A percentile compares a stretch with the other conserved stretches of the same genome.
Evolutionary conservation across 2,888 invertebrate species (phyloP).

Genomic region (Strigamia transsilvanica): DNA sequence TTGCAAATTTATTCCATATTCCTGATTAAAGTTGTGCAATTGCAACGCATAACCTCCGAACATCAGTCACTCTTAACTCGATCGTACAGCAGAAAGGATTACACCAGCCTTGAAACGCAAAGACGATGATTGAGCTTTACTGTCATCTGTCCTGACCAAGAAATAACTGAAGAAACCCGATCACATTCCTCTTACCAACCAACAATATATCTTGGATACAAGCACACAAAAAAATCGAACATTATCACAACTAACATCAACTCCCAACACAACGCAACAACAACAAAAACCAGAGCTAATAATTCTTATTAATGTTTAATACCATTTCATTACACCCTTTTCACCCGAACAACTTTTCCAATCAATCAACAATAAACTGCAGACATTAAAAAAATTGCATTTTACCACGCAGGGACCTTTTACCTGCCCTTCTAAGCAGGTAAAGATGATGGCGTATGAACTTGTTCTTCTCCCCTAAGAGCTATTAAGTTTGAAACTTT

Average conservation of each 20-base stretch:
- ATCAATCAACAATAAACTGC: neutral
- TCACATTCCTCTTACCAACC: neutral
- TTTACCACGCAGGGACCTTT: neutral
- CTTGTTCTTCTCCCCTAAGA: neutral
- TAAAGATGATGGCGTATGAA: neutral
- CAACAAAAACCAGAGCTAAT: neutral
- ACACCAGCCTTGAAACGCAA: neutral
- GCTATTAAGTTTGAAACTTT: neutral
- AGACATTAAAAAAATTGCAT: neutral
- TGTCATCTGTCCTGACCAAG: neutral
- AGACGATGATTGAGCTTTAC: neutral
- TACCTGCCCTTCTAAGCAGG: neutral
- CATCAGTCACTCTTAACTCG: conserved; percentile 8
- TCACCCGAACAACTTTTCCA: neutral
- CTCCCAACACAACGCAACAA: neutral
- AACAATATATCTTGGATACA: neutral
- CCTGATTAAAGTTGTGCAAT: neutral
- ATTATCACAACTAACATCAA: too few relatives aligned
- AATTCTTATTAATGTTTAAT: neutral
- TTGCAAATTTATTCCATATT: neutral
- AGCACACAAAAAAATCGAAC: too few relatives aligned
- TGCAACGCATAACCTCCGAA: neutral
- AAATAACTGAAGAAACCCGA: neutral
- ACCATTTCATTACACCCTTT: neutral
- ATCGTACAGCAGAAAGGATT: neutral